A percentile compares a stretch with the other conserved stretches of the same genome.
phyloP scores from a whole-genome alignment of 2,113 vertebrate species.

The Dendrocopos noguchii region DNA sequence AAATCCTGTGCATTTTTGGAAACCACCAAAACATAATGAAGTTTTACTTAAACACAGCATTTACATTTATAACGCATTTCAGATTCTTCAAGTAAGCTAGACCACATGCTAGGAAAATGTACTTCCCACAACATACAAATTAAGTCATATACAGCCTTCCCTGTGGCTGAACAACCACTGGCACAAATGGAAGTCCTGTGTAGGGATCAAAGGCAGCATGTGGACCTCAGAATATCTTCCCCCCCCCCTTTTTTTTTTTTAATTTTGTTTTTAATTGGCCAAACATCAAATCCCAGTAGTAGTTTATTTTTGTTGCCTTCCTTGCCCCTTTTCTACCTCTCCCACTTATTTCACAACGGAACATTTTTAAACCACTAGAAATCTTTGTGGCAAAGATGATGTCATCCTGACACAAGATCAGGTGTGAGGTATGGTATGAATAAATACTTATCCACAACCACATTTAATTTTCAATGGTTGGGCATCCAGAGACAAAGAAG shows the following conservation, averaged over 20 bases:
- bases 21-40: slow-evolving; percentile 66
- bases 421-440: slow-evolving; percentile 72
- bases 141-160: slow-evolving; percentile 56
- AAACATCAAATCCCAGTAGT: slow-evolving; percentile 59
- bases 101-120: slow-evolving; percentile 62
- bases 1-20: slow-evolving; percentile 59
- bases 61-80: slow-evolving; percentile 66
- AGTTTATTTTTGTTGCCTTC: slow-evolving; percentile 55
- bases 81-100: slow-evolving; percentile 51
- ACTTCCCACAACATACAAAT: slow-evolving; percentile 62
- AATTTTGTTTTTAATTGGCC: slow-evolving; percentile 52
- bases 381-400: slow-evolving; percentile 65
- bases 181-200: slow-evolving; percentile 60
- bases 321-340: slow-evolving; percentile 26
- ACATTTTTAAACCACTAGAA: slow-evolving; percentile 65
- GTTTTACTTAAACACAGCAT: slow-evolving; percentile 69
- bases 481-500: slow-evolving; percentile 70
- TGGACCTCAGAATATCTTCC: slow-evolving; percentile 43
- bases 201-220: slow-evolving; percentile 40
- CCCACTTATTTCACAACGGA: slow-evolving; percentile 59
- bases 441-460: slow-evolving; percentile 71
- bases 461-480: slow-evolving; percentile 71
- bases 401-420: slow-evolving; percentile 73
- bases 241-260: neutral
- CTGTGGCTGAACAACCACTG: neutral